A percentile compares a stretch with the other conserved stretches of the same genome.
Evolutionary conservation across 1,140 invertebrate species (phyloP).

Genomic region (Drosophila watanabei): DNA sequence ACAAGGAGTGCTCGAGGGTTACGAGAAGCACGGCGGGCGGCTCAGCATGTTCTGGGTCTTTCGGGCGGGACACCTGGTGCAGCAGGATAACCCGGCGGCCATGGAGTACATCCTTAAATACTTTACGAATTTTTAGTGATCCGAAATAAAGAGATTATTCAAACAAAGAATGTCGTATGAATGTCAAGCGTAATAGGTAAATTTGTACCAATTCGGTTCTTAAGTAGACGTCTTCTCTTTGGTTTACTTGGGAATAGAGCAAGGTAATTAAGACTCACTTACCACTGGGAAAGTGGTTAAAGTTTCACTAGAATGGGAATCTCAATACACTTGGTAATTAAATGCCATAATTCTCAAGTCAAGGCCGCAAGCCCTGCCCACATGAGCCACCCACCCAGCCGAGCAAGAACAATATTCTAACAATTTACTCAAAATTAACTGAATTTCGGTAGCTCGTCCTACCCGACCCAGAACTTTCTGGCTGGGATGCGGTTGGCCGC

Average conservation of each 20-base stretch:
- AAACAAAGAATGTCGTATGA: not conserved
- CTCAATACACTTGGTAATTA: slow-evolving; percentile 13
- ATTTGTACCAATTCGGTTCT: no score
- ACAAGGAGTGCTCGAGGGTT: slow-evolving; percentile 88
- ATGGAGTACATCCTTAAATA: slow-evolving; percentile 74
- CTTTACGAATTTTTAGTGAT: slow-evolving; percentile 49
- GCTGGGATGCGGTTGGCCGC: slow-evolving; percentile 70
- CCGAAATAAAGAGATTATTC: not conserved
- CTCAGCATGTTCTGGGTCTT: slow-evolving; percentile 92
- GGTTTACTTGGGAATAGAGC: not conserved
- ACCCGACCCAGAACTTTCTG: slow-evolving; percentile 29
- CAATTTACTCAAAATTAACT: slow-evolving; percentile 81
- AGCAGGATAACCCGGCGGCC: slow-evolving; percentile 79
- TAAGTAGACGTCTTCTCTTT: not conserved
- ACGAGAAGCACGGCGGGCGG: slow-evolving; percentile 88
- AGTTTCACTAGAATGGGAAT: not conserved
- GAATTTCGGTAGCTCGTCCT: slow-evolving; percentile 37
- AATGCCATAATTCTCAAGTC: slow-evolving; percentile 46
- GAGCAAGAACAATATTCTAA: slow-evolving; percentile 63
- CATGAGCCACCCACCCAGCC: slow-evolving; percentile 19
- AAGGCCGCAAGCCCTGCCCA: slow-evolving; percentile 40
- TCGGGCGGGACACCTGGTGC: slow-evolving; percentile 88
- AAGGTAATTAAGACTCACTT: no score
- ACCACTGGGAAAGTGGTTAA: not conserved
- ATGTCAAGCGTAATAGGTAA: not conserved